These are phyloP conservation scores for Trisateles emortualis DNA, from an alignment of 2,888 invertebrate genomes.

Conservation along the genomic window DNA sequence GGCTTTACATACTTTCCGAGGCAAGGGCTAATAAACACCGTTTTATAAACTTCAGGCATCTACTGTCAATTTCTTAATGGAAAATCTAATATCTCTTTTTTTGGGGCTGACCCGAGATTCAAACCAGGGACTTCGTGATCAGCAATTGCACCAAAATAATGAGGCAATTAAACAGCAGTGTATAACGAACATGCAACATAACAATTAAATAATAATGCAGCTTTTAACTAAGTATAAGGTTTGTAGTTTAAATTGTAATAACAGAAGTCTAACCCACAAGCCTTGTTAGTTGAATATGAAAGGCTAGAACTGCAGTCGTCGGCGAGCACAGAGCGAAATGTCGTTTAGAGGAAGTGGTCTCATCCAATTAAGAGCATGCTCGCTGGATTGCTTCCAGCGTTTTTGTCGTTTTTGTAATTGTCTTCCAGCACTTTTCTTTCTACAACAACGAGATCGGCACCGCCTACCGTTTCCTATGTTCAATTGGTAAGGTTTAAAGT, in stretches of 20 bases:
- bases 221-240: too few species aligned
- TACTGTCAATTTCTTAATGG: too few species aligned
- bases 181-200: neutral
- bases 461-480: conserved; percentile 53
- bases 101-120: too few species aligned
- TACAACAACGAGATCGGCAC: conserved; percentile 59
- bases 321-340: conserved; percentile 55
- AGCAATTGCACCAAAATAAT: too few species aligned
- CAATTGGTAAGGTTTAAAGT: conserved; percentile 46
- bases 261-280: conserved; percentile 29
- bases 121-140: too few species aligned
- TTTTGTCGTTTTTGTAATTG: conserved; percentile 82
- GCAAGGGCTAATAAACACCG: too few species aligned
- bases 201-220: neutral
- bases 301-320: conserved; percentile 47
- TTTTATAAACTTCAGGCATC: too few species aligned
- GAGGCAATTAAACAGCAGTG: too few species aligned
- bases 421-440: conserved; percentile 70
- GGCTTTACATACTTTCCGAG: too few species aligned
- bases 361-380: conserved; percentile 84
- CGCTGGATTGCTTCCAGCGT: conserved; percentile 81
- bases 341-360: conserved; percentile 83
- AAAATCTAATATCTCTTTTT: too few species aligned
- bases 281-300: conserved; percentile 62
- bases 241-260: conserved; percentile 3